Base-by-base conservation (phyloP, 2,888 invertebrate genomes). In the Dioctria rufipes region DNA sequence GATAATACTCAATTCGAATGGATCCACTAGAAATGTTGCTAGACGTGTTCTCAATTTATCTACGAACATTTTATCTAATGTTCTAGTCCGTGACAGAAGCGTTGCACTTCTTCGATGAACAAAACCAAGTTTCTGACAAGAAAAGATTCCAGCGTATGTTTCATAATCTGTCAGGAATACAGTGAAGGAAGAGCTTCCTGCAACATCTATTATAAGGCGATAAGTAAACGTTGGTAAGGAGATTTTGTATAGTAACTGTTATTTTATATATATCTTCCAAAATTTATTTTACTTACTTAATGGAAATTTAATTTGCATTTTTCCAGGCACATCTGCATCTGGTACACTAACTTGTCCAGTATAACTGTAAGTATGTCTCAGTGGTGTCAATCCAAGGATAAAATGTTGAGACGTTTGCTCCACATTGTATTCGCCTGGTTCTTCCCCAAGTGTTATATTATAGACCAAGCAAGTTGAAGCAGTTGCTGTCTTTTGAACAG, bases 401-500 rank as follows among this genome's bases (percentile, higher is more conserved):
- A 92, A 92, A 86, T 95, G 94, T 86, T 94, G 93, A 37, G 94
- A 94, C 77, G 92, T 91, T 87, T 96, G 95, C 84, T 94, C 93
- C 81, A 95, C 87, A 83, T 91, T 88, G 85, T 94, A 94, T 84
- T 92, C 91, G 11, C 92, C 92, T 0, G 94, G 94, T 86, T 94
- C 94, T 1, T 91, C 91, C 0, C 92, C 92, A 83, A 90, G 90
- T 0, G 93, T 94, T 89, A 94, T 94, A 89, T 95, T 95, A 88
- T 95, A 95, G 2, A 92, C 92, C 85, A 95, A 92, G 88, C 95
- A 96, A 85, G 92, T 91, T 80, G 95, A 95, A 0, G 93, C 94
- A 0, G 95, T 95, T 5, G 94, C 93, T 2, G 95, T 95, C 89
- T 95, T 95, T 88, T 95, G 94, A 58, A 95, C 92, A 11, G 94